Percentiles rank a stretch among this genome's conserved stretches.
Conservation (phyloP, 2,113 vertebrate genomes). For the Chloropsis hardwickii region DNA sequence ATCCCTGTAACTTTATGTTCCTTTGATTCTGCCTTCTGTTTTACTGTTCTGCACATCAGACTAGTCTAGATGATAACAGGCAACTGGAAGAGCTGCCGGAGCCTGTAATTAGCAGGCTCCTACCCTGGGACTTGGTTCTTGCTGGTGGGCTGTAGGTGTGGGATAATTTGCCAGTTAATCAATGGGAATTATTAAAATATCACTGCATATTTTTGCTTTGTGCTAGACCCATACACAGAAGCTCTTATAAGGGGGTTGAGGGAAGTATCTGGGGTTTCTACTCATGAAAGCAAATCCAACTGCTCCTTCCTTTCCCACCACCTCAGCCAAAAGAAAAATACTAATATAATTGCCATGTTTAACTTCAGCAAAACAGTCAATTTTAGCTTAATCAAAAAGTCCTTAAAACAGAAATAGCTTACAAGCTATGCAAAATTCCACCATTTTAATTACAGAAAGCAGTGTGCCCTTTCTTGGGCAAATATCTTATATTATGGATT, state of each 20-base stretch:
- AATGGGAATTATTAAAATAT: constrained; percentile 57
- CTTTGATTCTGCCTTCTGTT: constrained; percentile 54
- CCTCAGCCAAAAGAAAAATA: not conserved
- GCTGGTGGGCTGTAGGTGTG: constrained; percentile 40
- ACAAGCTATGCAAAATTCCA: not conserved
- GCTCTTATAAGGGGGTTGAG: not conserved
- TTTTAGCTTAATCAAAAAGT: not conserved
- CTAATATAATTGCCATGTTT: not conserved
- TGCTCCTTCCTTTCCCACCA: not conserved
- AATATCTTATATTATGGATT: not conserved
- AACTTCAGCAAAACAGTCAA: not conserved
- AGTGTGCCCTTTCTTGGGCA: not conserved
- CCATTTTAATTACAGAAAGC: not conserved
- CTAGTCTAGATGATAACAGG: constrained; percentile 24
- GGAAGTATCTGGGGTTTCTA: not conserved
- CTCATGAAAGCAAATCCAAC: not conserved
- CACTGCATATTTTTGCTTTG: not conserved
- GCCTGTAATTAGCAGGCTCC: constrained; percentile 44
- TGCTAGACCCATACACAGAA: not conserved
- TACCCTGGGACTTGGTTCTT: constrained; percentile 29
- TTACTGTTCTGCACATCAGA: not conserved
- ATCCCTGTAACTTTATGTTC: constrained; percentile 33
- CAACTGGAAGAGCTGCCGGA: not conserved
- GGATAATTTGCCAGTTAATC: constrained; percentile 40
- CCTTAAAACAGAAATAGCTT: not conserved